Percentiles rank a stretch among this genome's conserved stretches.
These are phyloP conservation scores for Eustalomyia histrio DNA, from an alignment of 2,888 invertebrate species.

Conservation along the genomic window DNA sequence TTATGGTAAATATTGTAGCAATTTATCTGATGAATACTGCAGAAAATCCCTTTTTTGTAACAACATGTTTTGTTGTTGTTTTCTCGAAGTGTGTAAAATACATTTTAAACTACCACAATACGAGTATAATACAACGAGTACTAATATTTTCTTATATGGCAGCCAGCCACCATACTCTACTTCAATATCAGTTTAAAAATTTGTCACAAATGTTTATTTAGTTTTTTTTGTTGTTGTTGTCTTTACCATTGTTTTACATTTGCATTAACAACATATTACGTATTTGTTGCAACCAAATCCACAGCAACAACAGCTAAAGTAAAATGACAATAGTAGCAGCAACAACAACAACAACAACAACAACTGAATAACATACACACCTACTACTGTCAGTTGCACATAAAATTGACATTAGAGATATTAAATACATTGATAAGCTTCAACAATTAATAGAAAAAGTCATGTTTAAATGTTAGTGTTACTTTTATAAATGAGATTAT, in stretches of 20 bases:
- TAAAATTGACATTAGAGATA: constrained; percentile 61
- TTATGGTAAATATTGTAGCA: constrained; percentile 56
- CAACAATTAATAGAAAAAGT: constrained; percentile 63
- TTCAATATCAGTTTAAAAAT: constrained; percentile 52
- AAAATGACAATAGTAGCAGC: neutral
- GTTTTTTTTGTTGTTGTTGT: constrained; percentile 2
- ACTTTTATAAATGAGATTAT: constrained; percentile 58
- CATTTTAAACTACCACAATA: neutral
- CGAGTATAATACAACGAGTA: neutral
- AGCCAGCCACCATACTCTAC: neutral
- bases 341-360: neutral
- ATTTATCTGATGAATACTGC: constrained; percentile 61
- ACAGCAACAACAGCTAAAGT: constrained; percentile 14
- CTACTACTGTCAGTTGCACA: constrained; percentile 62
- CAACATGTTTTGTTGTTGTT: constrained; percentile 3
- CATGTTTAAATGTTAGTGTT: constrained; percentile 56
- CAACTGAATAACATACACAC: constrained; percentile 48
- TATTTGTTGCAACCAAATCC: constrained; percentile 15
- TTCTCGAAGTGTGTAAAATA: neutral
- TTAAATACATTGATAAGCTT: constrained; percentile 61
- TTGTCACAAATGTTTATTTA: constrained; percentile 56
- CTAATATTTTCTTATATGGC: constrained; percentile 20
- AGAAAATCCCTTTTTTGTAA: constrained; percentile 37
- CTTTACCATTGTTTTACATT: constrained; percentile 49
- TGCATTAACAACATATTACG: constrained; percentile 55